These are phyloP conservation scores for Julus scandinavius DNA, from an alignment of 2,888 invertebrate genomes.

Conservation along the genomic window DNA sequence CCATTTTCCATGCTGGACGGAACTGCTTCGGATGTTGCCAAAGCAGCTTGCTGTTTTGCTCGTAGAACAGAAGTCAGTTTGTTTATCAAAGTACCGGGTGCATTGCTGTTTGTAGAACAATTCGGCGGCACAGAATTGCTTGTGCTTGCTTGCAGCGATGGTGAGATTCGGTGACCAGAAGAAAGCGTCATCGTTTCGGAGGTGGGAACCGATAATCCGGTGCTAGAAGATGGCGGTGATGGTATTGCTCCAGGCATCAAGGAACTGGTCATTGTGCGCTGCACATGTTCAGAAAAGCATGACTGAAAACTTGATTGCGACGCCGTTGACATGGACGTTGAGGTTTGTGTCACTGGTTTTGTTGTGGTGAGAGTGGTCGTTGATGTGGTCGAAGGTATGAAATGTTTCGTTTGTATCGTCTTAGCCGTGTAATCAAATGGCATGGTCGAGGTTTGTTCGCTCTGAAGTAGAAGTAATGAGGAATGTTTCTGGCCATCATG, in stretches of 20 bases:
- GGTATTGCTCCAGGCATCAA: background rate
- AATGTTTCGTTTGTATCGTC: background rate
- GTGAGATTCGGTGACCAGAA: conserved; percentile 9
- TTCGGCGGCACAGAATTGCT: background rate
- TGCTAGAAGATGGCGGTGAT: conserved; percentile 15
- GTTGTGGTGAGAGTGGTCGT: conserved; percentile 40
- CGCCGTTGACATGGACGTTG: conserved; percentile 43
- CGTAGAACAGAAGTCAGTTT: conserved; percentile 32
- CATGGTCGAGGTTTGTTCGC: background rate
- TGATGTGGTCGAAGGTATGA: background rate
- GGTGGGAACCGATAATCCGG: background rate
- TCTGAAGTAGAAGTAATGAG: background rate
- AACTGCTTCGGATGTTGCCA: background rate
- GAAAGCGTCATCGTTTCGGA: background rate
- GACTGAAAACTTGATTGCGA: conserved; percentile 45
- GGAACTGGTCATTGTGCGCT: conserved; percentile 29
- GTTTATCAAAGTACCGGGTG: background rate
- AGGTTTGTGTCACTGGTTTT: background rate
- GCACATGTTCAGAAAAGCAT: conserved; percentile 52
- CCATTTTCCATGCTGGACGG: background rate
- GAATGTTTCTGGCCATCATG: conserved; percentile 39
- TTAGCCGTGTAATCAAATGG: conserved; percentile 44
- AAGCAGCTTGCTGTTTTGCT: conserved; percentile 1
- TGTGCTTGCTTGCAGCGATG: background rate
- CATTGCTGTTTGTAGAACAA: background rate